Evolutionary conservation across 2,888 invertebrate genomes (phyloP).

Genomic region (Morpho deidamia): DNA sequence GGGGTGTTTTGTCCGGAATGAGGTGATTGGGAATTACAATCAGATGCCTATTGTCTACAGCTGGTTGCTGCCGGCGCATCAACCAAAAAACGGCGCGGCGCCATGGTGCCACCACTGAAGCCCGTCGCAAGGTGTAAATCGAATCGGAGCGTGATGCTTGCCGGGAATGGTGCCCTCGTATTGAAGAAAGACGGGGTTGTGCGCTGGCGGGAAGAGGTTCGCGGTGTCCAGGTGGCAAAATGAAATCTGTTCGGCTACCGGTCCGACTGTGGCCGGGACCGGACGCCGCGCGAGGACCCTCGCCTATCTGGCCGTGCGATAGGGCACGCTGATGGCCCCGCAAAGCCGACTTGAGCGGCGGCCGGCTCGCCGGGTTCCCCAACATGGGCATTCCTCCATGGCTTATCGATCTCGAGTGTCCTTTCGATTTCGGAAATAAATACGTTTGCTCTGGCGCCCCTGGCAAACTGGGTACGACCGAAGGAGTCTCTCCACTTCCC

Average conservation of each 20-base stretch:
- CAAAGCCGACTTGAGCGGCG: constrained; percentile 85
- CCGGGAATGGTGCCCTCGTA: constrained; percentile 84
- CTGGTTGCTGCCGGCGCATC: constrained; percentile 79
- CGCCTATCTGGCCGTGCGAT: constrained; percentile 91
- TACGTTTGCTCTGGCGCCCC: constrained; percentile 75
- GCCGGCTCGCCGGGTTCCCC: constrained; percentile 72
- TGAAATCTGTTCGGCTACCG: constrained; percentile 93
- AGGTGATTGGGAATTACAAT: constrained; percentile 91
- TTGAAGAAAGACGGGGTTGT: constrained; percentile 67
- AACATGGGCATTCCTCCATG: constrained; percentile 84
- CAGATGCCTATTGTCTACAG: constrained; percentile 83
- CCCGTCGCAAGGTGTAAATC: constrained; percentile 90
- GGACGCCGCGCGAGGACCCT: constrained; percentile 54
- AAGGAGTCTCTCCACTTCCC: constrained; percentile 80
- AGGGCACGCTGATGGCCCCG: constrained; percentile 90
- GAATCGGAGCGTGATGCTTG: constrained; percentile 94
- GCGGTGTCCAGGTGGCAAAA: constrained; percentile 91
- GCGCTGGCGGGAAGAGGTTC: constrained; percentile 74
- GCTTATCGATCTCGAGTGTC: constrained; percentile 90
- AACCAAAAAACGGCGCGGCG: constrained; percentile 80
- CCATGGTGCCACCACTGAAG: constrained; percentile 85
- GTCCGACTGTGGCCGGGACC: constrained; percentile 87
- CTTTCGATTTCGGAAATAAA: constrained; percentile 74
- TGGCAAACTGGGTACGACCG: constrained; percentile 67
- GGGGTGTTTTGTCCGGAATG: constrained; percentile 88